A percentile compares a stretch with the other conserved stretches of the same genome.
These are phyloP conservation scores for Percopsis transmontana DNA, from an alignment of 2,113 vertebrate genomes.

Conservation along the genomic window DNA sequence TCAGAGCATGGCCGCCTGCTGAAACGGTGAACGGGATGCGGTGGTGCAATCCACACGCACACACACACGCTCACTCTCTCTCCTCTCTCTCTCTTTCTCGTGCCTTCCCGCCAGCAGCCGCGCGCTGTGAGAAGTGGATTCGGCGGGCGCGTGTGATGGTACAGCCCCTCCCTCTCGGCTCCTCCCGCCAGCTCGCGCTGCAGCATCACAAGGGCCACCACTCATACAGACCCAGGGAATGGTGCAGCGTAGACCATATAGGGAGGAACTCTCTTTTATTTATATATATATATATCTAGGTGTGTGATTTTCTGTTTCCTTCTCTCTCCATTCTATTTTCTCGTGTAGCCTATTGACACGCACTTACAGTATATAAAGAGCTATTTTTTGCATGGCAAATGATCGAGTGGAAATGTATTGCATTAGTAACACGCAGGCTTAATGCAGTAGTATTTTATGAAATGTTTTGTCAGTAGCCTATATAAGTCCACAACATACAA, in stretches of 20 bases:
- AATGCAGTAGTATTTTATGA: constrained; percentile 6
- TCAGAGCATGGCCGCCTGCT: constrained; percentile 83
- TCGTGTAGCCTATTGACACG: background rate
- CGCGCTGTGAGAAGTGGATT: constrained; percentile 72
- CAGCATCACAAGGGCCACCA: constrained; percentile 79
- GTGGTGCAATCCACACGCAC: constrained; percentile 83
- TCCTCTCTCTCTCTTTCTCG: constrained; percentile 44
- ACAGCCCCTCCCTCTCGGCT: constrained; percentile 66
- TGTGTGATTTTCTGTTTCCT: background rate
- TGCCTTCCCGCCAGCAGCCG: constrained; percentile 73
- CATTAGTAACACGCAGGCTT: background rate
- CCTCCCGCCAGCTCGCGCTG: constrained; percentile 68
- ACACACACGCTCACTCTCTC: constrained; percentile 47
- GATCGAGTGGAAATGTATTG: no score
- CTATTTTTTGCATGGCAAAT: no score
- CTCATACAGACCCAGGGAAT: constrained; percentile 80
- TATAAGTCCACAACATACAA: constrained; percentile 25
- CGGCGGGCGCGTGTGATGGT: constrained; percentile 69
- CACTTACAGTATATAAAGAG: no score
- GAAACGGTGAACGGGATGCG: constrained; percentile 75
- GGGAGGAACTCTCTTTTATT: constrained; percentile 48
- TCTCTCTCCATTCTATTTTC: background rate
- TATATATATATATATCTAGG: no score
- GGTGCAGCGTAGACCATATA: constrained; percentile 81
- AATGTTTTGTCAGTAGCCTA: background rate